Evolutionary conservation across 2,888 invertebrate species (phyloP), one percentile per base, ranked within the genome.

Genomic region (Candidula unifasciata): DNA sequence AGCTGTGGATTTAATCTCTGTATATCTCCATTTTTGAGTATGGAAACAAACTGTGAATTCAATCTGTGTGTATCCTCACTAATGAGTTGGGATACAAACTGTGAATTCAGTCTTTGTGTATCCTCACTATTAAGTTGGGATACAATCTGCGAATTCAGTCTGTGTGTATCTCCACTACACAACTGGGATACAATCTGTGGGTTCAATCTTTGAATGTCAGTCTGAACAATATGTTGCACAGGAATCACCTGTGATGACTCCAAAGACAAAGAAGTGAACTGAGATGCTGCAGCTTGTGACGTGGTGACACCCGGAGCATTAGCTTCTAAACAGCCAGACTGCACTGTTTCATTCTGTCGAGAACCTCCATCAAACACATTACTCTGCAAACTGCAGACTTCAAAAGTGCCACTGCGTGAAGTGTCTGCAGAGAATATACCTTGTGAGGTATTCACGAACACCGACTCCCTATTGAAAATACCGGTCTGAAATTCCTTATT

Each of bases 1-100:
- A 57, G 13, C 21, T 57, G 57, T 33, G 60, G 77, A 57, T 33
- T 77, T 18, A 77, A 77, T 33, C 77, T 60, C 27, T 77, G 77
- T 18, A 57, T 60, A 21, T 57, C 57, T n/a, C n/a, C n/a, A n/a
- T n/a, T n/a, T n/a, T n/a, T n/a, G n/a, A n/a, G n/a, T n/a, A n/a
- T n/a, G n/a, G n/a, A n/a, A n/a, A n/a, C n/a, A n/a, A n/a, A n/a
- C n/a, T n/a, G n/a, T n/a, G n/a, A n/a, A n/a, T n/a, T 37, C 24
- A 37, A 21, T 37, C 27, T 52, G 3, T 74, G 52, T 27, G n/a
- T n/a, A 74, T 44, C 21, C 3, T 27, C 35, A 52, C 73, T 52
- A 3, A 16, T 44, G 30, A 74, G 60, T 10, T 60, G 77, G 13
- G 77, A 77, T n/a, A 37, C 57, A 24, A 60, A 5, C 24, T 60